Conservation (phyloP, 2,113 vertebrate species). For the Platichthys flesus region DNA sequence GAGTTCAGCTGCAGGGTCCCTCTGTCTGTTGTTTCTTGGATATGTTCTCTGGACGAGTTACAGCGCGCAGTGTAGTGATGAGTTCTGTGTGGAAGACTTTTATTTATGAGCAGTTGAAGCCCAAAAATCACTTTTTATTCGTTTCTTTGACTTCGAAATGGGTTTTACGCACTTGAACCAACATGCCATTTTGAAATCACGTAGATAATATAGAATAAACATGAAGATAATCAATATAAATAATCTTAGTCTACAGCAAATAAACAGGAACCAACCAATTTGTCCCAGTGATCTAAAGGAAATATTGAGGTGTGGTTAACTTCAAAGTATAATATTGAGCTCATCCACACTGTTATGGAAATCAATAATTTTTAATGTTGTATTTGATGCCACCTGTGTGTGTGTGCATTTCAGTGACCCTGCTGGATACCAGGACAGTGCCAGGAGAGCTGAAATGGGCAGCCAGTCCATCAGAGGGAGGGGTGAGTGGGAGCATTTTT, state of each 20-base stretch:
- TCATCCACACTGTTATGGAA: not conserved
- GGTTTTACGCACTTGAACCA: not conserved
- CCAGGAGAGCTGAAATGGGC: constrained; percentile 98
- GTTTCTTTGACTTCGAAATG: not conserved
- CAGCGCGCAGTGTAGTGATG: not conserved
- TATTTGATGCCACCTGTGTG: constrained; percentile 40
- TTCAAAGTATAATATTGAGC: not conserved
- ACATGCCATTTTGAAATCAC: not conserved
- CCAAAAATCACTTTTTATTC: not conserved
- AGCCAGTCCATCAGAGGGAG: constrained; percentile 95
- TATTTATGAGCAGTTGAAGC: not conserved
- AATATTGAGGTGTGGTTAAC: not conserved
- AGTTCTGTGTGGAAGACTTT: not conserved
- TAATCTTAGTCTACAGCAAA: not conserved
- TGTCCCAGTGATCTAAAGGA: not conserved
- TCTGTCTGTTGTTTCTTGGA: constrained; percentile 1
- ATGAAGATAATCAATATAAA: not conserved
- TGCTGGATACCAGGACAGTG: constrained; percentile 97
- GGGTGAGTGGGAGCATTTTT: constrained; percentile 88
- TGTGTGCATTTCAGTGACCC: constrained; percentile 87
- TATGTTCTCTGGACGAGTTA: not conserved
- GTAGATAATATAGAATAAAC: not conserved
- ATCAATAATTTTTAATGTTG: constrained; percentile 6
- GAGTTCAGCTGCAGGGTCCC: not conserved
- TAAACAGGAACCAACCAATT: not conserved